Conservation (phyloP, 2,113 vertebrate species). For the Chaenocephalus aceratus region DNA sequence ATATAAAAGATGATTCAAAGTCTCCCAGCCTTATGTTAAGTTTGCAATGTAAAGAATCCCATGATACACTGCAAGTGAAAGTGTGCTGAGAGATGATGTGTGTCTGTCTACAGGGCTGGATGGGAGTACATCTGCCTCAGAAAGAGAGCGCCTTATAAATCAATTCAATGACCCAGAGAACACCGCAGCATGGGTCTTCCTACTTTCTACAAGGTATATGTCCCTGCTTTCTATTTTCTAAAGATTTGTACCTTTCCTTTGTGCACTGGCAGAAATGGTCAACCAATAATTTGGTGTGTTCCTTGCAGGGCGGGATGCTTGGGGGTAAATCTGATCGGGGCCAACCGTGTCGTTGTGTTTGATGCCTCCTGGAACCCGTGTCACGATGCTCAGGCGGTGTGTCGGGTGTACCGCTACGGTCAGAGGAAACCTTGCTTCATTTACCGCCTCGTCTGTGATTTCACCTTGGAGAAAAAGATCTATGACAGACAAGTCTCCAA, state of each 20-base stretch:
- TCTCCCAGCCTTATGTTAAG: background rate
- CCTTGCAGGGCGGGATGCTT: conserved; percentile 92
- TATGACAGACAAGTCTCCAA: conserved; percentile 99
- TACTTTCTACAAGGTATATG: conserved; percentile 92
- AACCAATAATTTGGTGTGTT: background rate
- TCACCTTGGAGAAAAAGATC: conserved; percentile 98
- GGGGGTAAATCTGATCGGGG: conserved; percentile 97
- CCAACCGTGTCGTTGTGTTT: conserved; percentile 97
- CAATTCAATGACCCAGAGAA: conserved; percentile 98
- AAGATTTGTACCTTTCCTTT: background rate
- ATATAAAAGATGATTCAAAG: background rate
- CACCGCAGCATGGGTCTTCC: conserved; percentile 90
- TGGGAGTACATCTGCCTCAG: conserved; percentile 95
- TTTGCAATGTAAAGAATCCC: background rate
- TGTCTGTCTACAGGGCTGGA: conserved; percentile 88
- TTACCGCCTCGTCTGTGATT: conserved; percentile 97
- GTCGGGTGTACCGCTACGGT: conserved; percentile 96
- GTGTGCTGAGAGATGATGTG: background rate
- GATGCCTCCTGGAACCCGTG: conserved; percentile 99
- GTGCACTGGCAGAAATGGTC: background rate
- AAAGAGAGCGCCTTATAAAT: conserved; percentile 97
- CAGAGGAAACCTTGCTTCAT: conserved; percentile 97
- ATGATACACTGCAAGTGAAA: background rate
- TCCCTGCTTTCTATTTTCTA: background rate
- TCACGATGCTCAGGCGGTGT: conserved; percentile 97